Percentiles rank a stretch among this genome's conserved stretches.
phyloP scores from a whole-genome alignment of 2,113 vertebrate species.

The Misgurnus anguillicaudatus region DNA sequence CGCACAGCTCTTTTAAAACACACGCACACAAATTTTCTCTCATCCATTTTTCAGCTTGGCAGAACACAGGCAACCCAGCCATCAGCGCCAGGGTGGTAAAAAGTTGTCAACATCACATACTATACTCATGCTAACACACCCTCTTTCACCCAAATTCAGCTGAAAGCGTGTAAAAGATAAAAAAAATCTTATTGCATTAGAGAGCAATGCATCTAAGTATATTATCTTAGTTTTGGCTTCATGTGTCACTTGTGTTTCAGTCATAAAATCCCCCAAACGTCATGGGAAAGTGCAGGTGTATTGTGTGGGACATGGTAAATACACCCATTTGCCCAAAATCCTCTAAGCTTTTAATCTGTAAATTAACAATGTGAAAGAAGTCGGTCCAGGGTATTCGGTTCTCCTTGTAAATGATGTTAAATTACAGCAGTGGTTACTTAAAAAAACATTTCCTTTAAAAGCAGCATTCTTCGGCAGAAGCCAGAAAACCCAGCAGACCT shows the following conservation, averaged over 20 bases:
- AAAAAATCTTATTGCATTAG: background rate
- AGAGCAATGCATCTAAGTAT: background rate
- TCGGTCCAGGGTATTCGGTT: slow-evolving; percentile 22
- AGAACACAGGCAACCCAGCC: background rate
- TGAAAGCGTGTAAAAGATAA: background rate
- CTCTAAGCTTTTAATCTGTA: slow-evolving; percentile 18
- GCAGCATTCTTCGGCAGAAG: background rate
- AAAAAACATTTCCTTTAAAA: slow-evolving; percentile 21
- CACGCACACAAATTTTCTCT: background rate
- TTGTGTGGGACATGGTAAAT: background rate
- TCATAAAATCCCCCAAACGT: background rate
- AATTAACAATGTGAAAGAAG: background rate
- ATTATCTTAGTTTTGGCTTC: background rate
- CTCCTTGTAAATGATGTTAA: slow-evolving; percentile 2
- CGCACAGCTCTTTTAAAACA: too few species aligned
- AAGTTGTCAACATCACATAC: background rate
- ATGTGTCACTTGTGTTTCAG: background rate
- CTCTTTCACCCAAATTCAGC: too few species aligned
- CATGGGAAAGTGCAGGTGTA: slow-evolving; percentile 31
- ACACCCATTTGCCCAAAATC: slow-evolving; percentile 14
- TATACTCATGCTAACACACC: too few species aligned
- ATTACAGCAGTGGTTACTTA: slow-evolving; percentile 31
- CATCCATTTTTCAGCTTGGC: slow-evolving; percentile 27
- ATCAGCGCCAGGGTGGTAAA: background rate
- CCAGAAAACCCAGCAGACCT: background rate